Evolutionary conservation across 2,888 invertebrate species (phyloP).

Genomic region (Parascotia fuliginaria): DNA sequence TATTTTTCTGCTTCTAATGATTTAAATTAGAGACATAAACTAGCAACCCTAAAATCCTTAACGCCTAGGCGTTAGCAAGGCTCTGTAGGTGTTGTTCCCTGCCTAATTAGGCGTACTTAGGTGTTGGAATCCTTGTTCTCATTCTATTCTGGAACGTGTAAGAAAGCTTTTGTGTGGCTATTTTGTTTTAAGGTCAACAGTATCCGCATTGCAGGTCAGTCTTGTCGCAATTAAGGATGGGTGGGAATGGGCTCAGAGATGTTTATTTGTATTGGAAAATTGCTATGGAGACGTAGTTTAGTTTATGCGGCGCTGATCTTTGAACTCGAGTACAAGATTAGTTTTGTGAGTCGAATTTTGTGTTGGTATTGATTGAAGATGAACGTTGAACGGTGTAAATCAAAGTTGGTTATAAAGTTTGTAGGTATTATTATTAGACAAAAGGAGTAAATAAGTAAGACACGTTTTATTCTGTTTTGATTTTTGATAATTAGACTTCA

Average conservation of each 20-base stretch:
- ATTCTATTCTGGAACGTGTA: constrained; percentile 73
- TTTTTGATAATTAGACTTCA: too few species aligned
- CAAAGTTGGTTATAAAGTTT: too few species aligned
- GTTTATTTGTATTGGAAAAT: constrained; percentile 13
- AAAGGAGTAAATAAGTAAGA: too few species aligned
- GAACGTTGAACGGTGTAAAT: too few species aligned
- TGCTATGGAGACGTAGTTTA: background rate
- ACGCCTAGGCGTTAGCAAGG: constrained; percentile 60
- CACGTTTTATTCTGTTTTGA: too few species aligned
- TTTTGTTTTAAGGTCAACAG: constrained; percentile 36
- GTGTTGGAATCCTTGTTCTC: constrained; percentile 79
- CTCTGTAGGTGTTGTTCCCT: constrained; percentile 69
- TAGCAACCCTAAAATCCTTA: constrained; percentile 60
- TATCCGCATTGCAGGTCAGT: constrained; percentile 36
- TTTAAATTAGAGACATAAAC: too few species aligned
- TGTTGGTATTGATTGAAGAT: too few species aligned
- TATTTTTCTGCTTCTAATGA: too few species aligned
- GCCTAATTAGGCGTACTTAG: constrained; percentile 79
- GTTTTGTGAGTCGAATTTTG: too few species aligned
- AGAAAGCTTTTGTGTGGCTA: constrained; percentile 64
- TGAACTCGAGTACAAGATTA: background rate
- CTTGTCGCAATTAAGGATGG: constrained; percentile 39
- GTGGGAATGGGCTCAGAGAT: constrained; percentile 9
- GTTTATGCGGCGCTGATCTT: constrained; percentile 4
- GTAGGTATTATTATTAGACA: too few species aligned